phyloP scores from a whole-genome alignment of 2,113 vertebrate genomes.

The Strix aluco region DNA sequence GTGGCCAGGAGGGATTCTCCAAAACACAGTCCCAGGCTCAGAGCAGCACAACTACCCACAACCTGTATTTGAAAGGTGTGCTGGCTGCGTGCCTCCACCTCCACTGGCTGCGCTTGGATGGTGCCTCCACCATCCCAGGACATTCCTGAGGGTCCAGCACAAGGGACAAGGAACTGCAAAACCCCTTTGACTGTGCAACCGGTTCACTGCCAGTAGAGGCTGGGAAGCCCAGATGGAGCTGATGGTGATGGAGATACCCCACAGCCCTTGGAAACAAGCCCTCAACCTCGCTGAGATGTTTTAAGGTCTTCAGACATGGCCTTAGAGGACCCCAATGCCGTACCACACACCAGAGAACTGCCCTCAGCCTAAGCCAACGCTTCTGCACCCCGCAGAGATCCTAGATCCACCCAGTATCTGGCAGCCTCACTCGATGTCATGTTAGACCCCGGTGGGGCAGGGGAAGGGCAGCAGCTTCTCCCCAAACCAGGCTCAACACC shows the following conservation, averaged over 20 bases:
- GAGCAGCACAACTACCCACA: background rate
- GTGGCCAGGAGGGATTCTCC: background rate
- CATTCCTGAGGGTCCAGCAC: background rate
- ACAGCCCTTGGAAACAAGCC: background rate
- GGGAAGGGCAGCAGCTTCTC: background rate
- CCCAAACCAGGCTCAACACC: background rate
- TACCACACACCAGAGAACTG: background rate
- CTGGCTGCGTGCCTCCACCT: background rate
- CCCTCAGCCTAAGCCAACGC: background rate
- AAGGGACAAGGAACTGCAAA: background rate
- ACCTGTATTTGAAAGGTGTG: rapidly evolving
- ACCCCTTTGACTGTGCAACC: background rate
- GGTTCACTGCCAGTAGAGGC: background rate
- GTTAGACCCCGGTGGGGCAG: rapidly evolving
- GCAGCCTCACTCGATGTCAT: background rate
- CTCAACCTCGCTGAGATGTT: background rate
- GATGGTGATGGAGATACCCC: background rate
- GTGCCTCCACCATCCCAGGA: background rate
- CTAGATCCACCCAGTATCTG: background rate
- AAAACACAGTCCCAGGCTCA: background rate
- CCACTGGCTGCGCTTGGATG: background rate
- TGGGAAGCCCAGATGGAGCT: background rate
- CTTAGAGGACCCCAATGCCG: background rate
- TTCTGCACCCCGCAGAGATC: background rate
- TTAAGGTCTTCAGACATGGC: background rate